These are phyloP conservation scores for Epinotia brunnichana DNA, from an alignment of 2,888 invertebrate species.

Conservation along the genomic window DNA sequence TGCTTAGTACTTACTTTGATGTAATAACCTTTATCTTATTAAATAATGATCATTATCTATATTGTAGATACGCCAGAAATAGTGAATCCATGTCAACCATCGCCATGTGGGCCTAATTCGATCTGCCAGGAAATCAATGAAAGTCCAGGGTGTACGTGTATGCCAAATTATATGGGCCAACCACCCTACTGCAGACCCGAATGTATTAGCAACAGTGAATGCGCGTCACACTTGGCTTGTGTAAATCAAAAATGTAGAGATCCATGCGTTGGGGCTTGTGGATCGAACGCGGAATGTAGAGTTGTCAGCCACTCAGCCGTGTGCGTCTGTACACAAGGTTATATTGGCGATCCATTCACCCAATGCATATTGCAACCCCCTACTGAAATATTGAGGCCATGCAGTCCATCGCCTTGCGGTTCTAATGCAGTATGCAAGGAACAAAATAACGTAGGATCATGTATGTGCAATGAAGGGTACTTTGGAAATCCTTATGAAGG, in stretches of 20 bases:
- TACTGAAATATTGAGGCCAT: conserved; percentile 84
- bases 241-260: conserved; percentile 89
- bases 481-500: conserved; percentile 91
- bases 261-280: conserved; percentile 89
- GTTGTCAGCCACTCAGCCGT: conserved; percentile 91
- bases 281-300: conserved; percentile 87
- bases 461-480: conserved; percentile 87
- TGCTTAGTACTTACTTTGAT: background rate
- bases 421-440: conserved; percentile 87
- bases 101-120: conserved; percentile 91
- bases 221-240: conserved; percentile 87
- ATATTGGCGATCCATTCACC: conserved; percentile 86
- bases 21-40: background rate
- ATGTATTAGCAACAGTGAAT: conserved; percentile 91
- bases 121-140: conserved; percentile 87
- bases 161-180: conserved; percentile 86
- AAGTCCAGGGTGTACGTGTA: conserved; percentile 89
- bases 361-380: conserved; percentile 79
- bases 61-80: conserved; percentile 50
- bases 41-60: conserved; percentile 6
- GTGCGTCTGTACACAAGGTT: conserved; percentile 88
- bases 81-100: conserved; percentile 88
- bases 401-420: conserved; percentile 88
- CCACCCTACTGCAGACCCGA: conserved; percentile 92
- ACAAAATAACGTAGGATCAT: conserved; percentile 87